Conservation (phyloP, 1,140 invertebrate species). For the Glossosoma conforme region DNA sequence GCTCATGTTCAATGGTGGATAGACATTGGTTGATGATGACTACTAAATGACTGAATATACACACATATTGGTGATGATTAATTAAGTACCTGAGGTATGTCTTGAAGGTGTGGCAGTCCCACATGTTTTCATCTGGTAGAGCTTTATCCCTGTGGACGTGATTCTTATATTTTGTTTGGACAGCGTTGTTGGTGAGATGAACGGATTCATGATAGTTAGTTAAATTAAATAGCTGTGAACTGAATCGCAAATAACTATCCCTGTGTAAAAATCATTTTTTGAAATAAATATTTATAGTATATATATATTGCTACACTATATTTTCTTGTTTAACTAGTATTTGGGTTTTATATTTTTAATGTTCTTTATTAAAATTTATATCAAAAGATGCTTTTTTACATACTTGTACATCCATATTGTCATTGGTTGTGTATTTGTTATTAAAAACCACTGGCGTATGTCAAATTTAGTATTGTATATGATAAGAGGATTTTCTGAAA, state of each 20-base stretch:
- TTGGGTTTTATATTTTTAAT: not conserved
- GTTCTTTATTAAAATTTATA: not conserved
- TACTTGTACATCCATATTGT: slow-evolving; percentile 92
- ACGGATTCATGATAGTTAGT: slow-evolving; percentile 90
- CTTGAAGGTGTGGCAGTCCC: slow-evolving; percentile 77
- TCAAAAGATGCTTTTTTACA: slow-evolving; percentile 26
- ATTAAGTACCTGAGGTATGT: slow-evolving; percentile 57
- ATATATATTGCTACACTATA: slow-evolving; percentile 6
- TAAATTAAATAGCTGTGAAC: slow-evolving; percentile 84
- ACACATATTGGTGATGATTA: not conserved
- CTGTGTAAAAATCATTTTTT: slow-evolving; percentile 43
- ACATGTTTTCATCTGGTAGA: slow-evolving; percentile 80
- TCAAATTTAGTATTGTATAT: slow-evolving; percentile 92
- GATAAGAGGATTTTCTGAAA: slow-evolving; percentile 73
- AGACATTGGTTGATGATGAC: too few species aligned
- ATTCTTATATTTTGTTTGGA: slow-evolving; percentile 89
- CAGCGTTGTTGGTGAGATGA: slow-evolving; percentile 89
- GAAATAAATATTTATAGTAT: slow-evolving; percentile 19
- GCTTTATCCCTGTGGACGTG: slow-evolving; percentile 64
- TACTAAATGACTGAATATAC: not conserved
- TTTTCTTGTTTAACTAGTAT: slow-evolving; percentile 4
- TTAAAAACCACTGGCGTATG: slow-evolving; percentile 89
- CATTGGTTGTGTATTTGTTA: slow-evolving; percentile 83
- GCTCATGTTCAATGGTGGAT: too few species aligned
- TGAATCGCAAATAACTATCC: slow-evolving; percentile 88